Conservation (phyloP, 2,888 invertebrate genomes). For the Scaptomyza flava region DNA sequence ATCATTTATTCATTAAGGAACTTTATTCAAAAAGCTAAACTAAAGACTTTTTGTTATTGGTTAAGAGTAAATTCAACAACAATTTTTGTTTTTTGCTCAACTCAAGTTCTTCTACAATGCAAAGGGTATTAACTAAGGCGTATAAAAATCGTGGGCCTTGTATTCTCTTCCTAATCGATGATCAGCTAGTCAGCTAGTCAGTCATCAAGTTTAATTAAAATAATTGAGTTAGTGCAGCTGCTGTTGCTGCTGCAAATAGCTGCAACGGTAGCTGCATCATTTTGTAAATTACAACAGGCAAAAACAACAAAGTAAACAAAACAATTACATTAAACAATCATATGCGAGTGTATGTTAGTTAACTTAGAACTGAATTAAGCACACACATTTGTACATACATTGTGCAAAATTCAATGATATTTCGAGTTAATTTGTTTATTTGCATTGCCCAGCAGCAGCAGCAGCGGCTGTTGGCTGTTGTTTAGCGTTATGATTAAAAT, state of each 20-base stretch:
- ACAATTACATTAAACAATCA: slow-evolving; percentile 65
- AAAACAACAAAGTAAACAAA: slow-evolving; percentile 56
- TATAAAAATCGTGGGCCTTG: neutral
- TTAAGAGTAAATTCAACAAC: too few relatives aligned
- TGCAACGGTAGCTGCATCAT: slow-evolving; percentile 33
- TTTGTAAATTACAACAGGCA: slow-evolving; percentile 42
- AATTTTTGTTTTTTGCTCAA: too few relatives aligned
- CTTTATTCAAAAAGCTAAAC: too few relatives aligned
- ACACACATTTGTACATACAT: slow-evolving; percentile 11
- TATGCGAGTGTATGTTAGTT: slow-evolving; percentile 9
- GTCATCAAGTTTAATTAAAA: slow-evolving; percentile 52
- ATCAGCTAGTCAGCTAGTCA: slow-evolving; percentile 32
- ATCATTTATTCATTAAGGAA: too few relatives aligned
- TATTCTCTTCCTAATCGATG: slow-evolving; percentile 38
- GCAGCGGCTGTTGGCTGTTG: slow-evolving; percentile 16
- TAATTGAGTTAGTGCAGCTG: slow-evolving; percentile 58
- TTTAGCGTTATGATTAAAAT: slow-evolving; percentile 56
- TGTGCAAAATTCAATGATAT: slow-evolving; percentile 59
- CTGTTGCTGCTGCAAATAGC: slow-evolving; percentile 12
- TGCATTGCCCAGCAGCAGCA: slow-evolving; percentile 38
- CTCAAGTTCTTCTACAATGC: too few relatives aligned
- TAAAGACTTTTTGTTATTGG: too few relatives aligned
- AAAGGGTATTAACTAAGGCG: neutral
- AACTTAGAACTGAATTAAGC: slow-evolving; percentile 5
- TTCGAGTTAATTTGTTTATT: slow-evolving; percentile 76